Evolutionary conservation across 2,888 invertebrate genomes (phyloP).

Genomic region (Lamellibrachia satsuma): DNA sequence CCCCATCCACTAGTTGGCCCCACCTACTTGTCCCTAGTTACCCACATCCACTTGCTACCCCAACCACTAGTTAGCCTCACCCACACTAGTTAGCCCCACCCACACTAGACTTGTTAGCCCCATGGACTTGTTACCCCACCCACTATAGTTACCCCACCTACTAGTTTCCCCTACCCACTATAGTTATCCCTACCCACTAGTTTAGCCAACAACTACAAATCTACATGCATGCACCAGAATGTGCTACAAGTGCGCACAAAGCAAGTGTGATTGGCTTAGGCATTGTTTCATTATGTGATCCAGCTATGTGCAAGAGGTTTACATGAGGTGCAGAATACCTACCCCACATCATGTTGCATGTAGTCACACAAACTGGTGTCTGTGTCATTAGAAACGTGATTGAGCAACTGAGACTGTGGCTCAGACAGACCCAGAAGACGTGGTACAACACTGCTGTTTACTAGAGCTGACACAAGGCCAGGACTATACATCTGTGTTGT

Average conservation of each 20-base stretch:
- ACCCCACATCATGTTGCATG: constrained; percentile 42
- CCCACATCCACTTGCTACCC: neutral
- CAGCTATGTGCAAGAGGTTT: neutral
- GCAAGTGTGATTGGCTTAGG: neutral
- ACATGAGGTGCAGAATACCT: neutral
- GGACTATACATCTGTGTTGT: constrained; percentile 36
- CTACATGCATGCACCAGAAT: constrained; percentile 22
- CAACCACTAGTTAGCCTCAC: neutral
- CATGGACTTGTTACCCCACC: too few relatives aligned
- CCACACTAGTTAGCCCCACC: neutral
- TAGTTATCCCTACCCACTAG: too few relatives aligned
- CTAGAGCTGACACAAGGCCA: constrained; percentile 43
- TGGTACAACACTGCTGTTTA: constrained; percentile 46
- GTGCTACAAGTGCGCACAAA: neutral
- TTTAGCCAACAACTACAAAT: neutral
- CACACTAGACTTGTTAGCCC: neutral
- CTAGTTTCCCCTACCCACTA: too few relatives aligned
- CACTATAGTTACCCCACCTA: too few relatives aligned
- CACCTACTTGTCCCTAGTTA: neutral
- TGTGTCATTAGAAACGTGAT: constrained; percentile 56
- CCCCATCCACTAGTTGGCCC: neutral
- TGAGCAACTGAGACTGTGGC: constrained; percentile 37
- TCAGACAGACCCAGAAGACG: constrained; percentile 31
- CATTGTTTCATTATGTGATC: neutral
- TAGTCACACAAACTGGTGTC: constrained; percentile 61